phyloP scores from a whole-genome alignment of 2,797 vertebrate genomes.

The Pempheris klunzingeri region DNA sequence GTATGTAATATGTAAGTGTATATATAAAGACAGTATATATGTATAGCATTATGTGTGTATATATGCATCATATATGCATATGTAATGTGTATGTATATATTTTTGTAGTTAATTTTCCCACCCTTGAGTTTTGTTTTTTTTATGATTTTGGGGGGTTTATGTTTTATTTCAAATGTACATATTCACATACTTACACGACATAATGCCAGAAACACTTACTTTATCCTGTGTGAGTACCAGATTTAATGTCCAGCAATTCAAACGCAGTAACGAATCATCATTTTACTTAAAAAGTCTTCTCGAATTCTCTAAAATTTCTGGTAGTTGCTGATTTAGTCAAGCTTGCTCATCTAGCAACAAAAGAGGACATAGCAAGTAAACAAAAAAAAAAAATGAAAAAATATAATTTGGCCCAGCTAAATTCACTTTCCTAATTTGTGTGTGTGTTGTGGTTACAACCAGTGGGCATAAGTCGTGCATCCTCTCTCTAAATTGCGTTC shows the following conservation, averaged over 20 bases:
- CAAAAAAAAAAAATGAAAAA: constrained; percentile 7
- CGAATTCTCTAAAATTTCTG: constrained; percentile 10
- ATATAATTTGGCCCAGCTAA: constrained; percentile 32
- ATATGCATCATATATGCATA: constrained; percentile 86
- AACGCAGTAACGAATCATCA: not conserved
- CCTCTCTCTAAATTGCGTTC: constrained; percentile 34
- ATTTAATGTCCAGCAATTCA: constrained; percentile 24
- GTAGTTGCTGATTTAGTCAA: constrained; percentile 23
- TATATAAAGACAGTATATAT: constrained; percentile 86
- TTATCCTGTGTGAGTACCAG: constrained; percentile 39
- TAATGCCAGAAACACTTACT: constrained; percentile 70
- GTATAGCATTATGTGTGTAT: constrained; percentile 87
- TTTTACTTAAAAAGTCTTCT: constrained; percentile 5
- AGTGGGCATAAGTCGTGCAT: constrained; percentile 31
- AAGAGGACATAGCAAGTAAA: constrained; percentile 23
- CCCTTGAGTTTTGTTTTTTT: constrained; percentile 74
- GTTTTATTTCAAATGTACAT: constrained; percentile 85
- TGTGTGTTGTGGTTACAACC: constrained; percentile 38
- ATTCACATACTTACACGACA: constrained; percentile 83
- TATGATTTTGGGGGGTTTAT: constrained; percentile 63
- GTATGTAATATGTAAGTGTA: constrained; percentile 83
- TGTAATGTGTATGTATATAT: constrained; percentile 88
- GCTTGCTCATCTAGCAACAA: constrained; percentile 13
- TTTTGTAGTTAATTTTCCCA: constrained; percentile 83
- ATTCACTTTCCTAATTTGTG: constrained; percentile 24